Evolutionary conservation across 2,113 vertebrate species (phyloP), one percentile per base, ranked within the genome.

Genomic region (Theropithecus gelada): DNA sequence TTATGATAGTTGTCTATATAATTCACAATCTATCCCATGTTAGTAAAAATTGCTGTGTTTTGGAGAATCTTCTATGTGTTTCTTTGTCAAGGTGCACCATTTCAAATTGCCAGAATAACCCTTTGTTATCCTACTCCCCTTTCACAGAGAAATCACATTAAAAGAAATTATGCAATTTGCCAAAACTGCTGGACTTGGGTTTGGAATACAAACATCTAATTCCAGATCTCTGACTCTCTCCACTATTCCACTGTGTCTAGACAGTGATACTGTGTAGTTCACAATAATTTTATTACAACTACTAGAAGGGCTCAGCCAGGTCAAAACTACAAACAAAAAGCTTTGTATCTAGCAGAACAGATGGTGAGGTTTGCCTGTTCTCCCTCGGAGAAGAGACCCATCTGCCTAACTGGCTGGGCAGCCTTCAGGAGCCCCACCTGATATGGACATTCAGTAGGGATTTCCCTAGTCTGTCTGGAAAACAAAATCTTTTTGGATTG

Each of bases 401-500:
- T 81, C 83, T 96, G 89, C 6, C 59, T 38, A 64, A 45, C 68
- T 88, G 70, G 55, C 76, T 66, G 90, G 90, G 87, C 83, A 97
- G 64, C 6, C 92, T 92, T 57, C 78, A 85, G 92, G 55, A 68
- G 12, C 38, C 88, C 16, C 12, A 6, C 79, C 59, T 80, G 52
- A 27, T 43, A 57, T 4, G 43, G 32, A 70, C 45, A 48, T 2
- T 43, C 25, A 72, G 18, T 23, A 43, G 43, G 84, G 80, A 93
- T 87, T 87, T 72, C 75, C 68, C 86, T 89, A 13, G 59, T 70
- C 76, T 80, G n/a, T 43, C 40, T 86, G 73, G 32, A 78, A 66
- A 45, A 76, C 30, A 8, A 50, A 78, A 25, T 43, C 43, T 23
- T 86, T 23, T 23, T 48, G 20, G 68, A 32, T 10, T 86, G 18